Conservation (phyloP, 2,113 vertebrate genomes). For the Tyrannus savana region DNA sequence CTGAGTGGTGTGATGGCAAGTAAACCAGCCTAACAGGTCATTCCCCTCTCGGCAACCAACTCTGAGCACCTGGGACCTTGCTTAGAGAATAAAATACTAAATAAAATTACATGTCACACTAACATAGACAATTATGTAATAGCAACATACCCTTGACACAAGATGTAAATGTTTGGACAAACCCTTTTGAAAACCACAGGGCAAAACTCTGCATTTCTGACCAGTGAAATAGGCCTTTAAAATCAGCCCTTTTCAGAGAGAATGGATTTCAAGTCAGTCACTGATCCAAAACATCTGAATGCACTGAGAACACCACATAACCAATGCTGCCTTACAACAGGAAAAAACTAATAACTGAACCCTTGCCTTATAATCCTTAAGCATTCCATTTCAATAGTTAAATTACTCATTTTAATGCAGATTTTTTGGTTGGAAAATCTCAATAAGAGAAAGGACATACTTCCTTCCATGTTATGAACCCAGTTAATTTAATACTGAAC, state of each 20-base stretch:
- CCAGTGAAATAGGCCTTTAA: not conserved
- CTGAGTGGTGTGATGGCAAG: not conserved
- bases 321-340: not conserved
- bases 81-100: not conserved
- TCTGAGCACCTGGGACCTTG: not conserved
- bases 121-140: not conserved
- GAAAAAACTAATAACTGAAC: not conserved
- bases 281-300: not conserved
- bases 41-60: not conserved
- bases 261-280: not conserved
- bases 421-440: not conserved
- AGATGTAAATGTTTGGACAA: not conserved
- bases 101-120: not conserved
- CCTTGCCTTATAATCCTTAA: not conserved
- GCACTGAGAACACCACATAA: not conserved
- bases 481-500: conserved; percentile 9
- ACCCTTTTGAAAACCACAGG: not conserved
- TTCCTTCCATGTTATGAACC: conserved; percentile 11
- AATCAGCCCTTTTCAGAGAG: not conserved
- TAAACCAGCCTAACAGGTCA: not conserved
- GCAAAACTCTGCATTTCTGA: not conserved
- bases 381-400: not conserved
- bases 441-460: not conserved
- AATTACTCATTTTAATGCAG: not conserved
- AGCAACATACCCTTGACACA: not conserved